A percentile compares a stretch with the other conserved stretches of the same genome.
Evolutionary conservation across 2,797 vertebrate species (phyloP).

Genomic region (Hylomyscus alleni): DNA sequence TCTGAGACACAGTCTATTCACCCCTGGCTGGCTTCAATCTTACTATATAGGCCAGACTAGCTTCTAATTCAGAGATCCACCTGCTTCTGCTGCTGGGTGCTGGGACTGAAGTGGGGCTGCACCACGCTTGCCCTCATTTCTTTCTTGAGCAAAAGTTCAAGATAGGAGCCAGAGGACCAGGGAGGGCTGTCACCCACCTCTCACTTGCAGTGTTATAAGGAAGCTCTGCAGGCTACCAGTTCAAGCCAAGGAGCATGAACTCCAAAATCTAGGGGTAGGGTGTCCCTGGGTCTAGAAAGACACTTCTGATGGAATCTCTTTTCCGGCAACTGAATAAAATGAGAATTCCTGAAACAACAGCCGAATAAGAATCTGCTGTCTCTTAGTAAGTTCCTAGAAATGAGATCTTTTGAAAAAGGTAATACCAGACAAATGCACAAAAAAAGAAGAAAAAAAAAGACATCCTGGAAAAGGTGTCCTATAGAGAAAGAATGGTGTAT

Average conservation of each 20-base stretch:
- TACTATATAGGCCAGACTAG: neutral
- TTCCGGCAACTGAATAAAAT: neutral
- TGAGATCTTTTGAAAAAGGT: conserved; percentile 44
- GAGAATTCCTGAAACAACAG: conserved; percentile 27
- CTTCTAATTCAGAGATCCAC: neutral
- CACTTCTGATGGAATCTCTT: neutral
- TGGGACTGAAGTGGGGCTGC: neutral
- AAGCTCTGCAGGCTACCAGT: neutral
- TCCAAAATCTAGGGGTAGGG: neutral
- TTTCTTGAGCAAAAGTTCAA: conserved; percentile 57
- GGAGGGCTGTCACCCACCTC: neutral
- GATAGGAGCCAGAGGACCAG: neutral
- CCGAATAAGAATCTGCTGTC: neutral
- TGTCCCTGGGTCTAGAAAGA: neutral
- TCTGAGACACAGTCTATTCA: neutral
- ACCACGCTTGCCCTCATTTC: neutral
- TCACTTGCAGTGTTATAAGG: neutral
- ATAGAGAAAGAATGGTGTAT: neutral
- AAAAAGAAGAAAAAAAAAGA: neutral
- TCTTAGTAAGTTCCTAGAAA: conserved; percentile 52
- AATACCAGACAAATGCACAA: neutral
- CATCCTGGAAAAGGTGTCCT: neutral
- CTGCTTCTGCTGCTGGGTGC: neutral
- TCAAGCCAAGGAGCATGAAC: neutral
- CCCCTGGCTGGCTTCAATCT: neutral